Evolutionary conservation across 1,140 invertebrate genomes (phyloP).

Genomic region (Megalonaias nervosa): DNA sequence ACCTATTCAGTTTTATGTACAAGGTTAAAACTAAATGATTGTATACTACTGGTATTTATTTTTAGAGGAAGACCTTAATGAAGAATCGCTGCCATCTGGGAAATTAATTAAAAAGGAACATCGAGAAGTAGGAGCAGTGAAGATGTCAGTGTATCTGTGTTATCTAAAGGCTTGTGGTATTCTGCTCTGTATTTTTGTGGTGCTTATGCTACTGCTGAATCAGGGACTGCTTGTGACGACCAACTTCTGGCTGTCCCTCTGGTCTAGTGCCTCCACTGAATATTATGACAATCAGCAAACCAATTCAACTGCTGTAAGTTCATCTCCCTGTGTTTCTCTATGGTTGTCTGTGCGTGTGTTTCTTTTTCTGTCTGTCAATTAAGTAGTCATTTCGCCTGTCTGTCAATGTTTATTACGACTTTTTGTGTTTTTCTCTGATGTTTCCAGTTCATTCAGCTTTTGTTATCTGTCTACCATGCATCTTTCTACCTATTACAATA

Average conservation of each 20-base stretch:
- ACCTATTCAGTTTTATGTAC: no score
- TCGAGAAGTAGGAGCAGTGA: conserved; percentile 78
- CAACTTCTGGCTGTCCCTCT: conserved; percentile 56
- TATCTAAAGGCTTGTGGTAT: conserved; percentile 79
- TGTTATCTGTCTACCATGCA: no score
- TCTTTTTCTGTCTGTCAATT: no score
- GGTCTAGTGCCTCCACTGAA: conserved; percentile 45
- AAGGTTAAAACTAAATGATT: no score
- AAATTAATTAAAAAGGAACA: conserved; percentile 74
- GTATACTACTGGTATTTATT: background rate
- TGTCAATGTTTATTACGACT: no score
- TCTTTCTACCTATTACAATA: no score
- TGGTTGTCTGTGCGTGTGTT: no score
- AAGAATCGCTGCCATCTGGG: conserved; percentile 39
- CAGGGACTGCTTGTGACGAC: conserved; percentile 50
- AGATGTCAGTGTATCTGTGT: conserved; percentile 76
- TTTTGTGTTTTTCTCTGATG: no score
- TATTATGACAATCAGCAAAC: background rate
- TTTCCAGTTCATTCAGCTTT: no score
- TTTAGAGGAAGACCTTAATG: background rate
- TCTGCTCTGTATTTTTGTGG: conserved; percentile 72
- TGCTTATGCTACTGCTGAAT: conserved; percentile 43
- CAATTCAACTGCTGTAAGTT: conserved; percentile 27
- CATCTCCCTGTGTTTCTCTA: background rate
- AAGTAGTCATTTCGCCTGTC: no score